Base-by-base conservation (phyloP, 2,888 invertebrate species). In the Lamellibrachia columna region DNA sequence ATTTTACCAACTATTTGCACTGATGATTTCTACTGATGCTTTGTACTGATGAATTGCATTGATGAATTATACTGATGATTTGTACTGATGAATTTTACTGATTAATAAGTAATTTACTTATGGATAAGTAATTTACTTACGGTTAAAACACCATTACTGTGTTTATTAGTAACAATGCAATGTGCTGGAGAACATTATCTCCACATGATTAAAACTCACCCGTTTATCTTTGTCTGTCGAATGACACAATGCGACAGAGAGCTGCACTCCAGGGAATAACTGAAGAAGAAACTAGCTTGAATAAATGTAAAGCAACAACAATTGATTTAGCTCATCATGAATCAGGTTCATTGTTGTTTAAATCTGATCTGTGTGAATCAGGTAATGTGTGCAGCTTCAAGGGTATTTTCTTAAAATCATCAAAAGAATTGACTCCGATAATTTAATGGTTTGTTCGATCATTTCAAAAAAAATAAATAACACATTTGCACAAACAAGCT, bases 211-310 rank as follows among this genome's bases (percentile, higher is more conserved):
- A 75, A 22, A 53, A 53, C 93, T 93, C 53, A 94, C 93, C 90
- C 95, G 95, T 93, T 95, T 95, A 92, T 97, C 96, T 52, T 97
- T 97, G 4, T 98, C 98, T n/a, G 96, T 96, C 92, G 98, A 98
- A 96, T 99, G 99, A 95, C 99, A 98, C 2, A 99, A 97, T 0
- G 98, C 98, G 93, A 99, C 99, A 90, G 98, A 98, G 52, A 99
- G 97, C 96, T 99, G 99, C 93, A 99, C 98, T 90, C 99, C 99
- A 11, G 99, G 99, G 94, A 99, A 97, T 7, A 98, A 97, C 98
- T 98, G 96, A 4, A 96, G 91, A 92, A 8, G 8, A 90, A 90
- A 75, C 22, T 9, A n/a, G n/a, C 75, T 22, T 22, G 22, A 22
- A 15, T 75, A 6, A 22, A n/a, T 75, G 22, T 75, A 75, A 40